These are phyloP conservation scores for Agapostemon virescens DNA, from an alignment of 2,888 invertebrate species.

Conservation along the genomic window DNA sequence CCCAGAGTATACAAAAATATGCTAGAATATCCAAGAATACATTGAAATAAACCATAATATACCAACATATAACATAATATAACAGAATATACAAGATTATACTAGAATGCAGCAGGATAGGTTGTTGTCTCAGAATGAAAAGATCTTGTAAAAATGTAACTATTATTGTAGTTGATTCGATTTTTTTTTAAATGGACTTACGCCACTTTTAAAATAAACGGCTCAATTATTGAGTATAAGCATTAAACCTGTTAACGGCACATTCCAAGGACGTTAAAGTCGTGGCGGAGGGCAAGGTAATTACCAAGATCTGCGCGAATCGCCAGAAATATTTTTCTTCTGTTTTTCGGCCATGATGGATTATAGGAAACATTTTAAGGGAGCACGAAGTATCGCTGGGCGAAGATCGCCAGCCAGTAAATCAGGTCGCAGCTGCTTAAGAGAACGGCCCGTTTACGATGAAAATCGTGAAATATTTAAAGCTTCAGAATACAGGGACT, in stretches of 20 bases:
- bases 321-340: not conserved
- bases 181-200: too few relatives aligned
- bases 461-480: constrained; percentile 43
- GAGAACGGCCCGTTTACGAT: constrained; percentile 46
- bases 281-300: not conserved
- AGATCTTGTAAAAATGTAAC: too few relatives aligned
- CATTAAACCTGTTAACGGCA: not conserved
- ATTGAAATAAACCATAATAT: too few relatives aligned
- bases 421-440: constrained; percentile 45
- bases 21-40: too few relatives aligned
- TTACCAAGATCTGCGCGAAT: not conserved
- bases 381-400: not conserved
- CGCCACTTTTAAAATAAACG: too few relatives aligned
- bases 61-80: too few relatives aligned
- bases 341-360: not conserved
- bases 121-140: too few relatives aligned
- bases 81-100: too few relatives aligned
- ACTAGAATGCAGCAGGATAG: too few relatives aligned
- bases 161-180: too few relatives aligned
- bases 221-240: too few relatives aligned
- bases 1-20: too few relatives aligned
- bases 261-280: not conserved
- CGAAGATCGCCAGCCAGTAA: constrained; percentile 17
- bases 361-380: not conserved
- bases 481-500: constrained; percentile 24